A percentile compares a stretch with the other conserved stretches of the same genome.
phyloP scores from a whole-genome alignment of 1,140 invertebrate genomes.

The Ylistrum balloti region DNA sequence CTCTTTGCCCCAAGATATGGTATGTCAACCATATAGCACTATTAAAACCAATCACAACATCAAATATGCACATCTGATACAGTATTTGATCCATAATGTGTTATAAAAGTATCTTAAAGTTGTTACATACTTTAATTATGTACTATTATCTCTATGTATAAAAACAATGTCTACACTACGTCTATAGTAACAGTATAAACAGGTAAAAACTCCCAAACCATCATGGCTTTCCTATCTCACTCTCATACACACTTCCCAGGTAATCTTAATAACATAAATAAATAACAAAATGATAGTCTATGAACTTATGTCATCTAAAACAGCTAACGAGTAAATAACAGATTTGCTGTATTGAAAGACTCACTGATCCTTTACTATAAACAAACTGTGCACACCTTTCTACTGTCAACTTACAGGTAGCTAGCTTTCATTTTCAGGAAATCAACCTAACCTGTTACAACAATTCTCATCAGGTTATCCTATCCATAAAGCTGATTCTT shows the following conservation, averaged over 20 bases:
- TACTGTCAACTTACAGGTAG: neutral
- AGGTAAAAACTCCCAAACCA: neutral
- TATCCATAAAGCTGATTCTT: no score
- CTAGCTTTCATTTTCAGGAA: no score
- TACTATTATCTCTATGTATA: no score
- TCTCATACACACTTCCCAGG: neutral
- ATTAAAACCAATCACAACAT: neutral
- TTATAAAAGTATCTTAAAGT: neutral
- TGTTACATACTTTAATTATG: neutral
- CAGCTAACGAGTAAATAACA: neutral
- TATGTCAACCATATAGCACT: slow-evolving; percentile 27
- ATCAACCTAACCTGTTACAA: no score
- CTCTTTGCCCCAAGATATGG: slow-evolving; percentile 36
- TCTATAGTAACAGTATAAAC: neutral
- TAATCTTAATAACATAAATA: neutral
- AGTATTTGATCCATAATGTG: neutral
- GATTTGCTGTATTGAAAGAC: neutral
- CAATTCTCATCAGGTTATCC: no score
- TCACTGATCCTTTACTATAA: neutral
- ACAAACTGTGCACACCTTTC: neutral
- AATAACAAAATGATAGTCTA: neutral
- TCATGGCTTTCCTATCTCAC: neutral
- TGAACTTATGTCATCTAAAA: neutral
- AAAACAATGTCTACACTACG: no score
- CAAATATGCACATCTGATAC: neutral